Evolutionary conservation across 1,140 invertebrate genomes (phyloP).

Genomic region (Drosophila asahinai): DNA sequence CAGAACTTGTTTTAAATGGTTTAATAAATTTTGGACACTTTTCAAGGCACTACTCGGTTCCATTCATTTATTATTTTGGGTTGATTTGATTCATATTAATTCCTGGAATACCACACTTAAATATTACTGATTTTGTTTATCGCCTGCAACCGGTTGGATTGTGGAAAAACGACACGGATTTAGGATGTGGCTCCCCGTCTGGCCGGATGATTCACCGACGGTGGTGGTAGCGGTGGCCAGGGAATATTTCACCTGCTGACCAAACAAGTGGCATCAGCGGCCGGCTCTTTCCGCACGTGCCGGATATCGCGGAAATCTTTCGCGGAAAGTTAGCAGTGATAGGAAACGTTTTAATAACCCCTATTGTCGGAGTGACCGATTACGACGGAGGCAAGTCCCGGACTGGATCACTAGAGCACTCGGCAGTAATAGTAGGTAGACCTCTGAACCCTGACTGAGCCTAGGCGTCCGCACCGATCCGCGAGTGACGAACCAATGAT

Average conservation of each 20-base stretch:
- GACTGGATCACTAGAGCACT: slow-evolving; percentile 6
- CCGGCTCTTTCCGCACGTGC: slow-evolving; percentile 39
- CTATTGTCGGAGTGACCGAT: slow-evolving; percentile 28
- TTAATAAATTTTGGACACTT: neutral
- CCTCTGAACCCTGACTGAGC: slow-evolving; percentile 13
- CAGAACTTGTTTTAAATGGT: neutral
- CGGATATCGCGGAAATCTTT: slow-evolving; percentile 51
- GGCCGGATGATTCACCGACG: slow-evolving; percentile 36
- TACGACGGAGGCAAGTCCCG: slow-evolving; percentile 13
- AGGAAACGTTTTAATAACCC: slow-evolving; percentile 52
- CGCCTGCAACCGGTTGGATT: slow-evolving; percentile 33
- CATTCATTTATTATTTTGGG: neutral
- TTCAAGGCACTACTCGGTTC: neutral
- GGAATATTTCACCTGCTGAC: slow-evolving; percentile 41
- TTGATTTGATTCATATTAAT: slow-evolving; percentile 5
- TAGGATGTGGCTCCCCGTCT: slow-evolving; percentile 25
- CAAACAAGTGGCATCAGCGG: slow-evolving; percentile 13
- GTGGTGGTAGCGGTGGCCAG: neutral
- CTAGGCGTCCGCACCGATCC: slow-evolving; percentile 52
- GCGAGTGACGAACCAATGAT: slow-evolving; percentile 69
- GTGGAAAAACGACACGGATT: slow-evolving; percentile 38
- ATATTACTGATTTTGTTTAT: slow-evolving; percentile 13
- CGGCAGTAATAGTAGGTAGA: neutral
- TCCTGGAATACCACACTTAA: slow-evolving; percentile 23
- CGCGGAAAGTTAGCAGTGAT: slow-evolving; percentile 27